phyloP scores from a whole-genome alignment of 2,113 vertebrate species.

The Glareola pratincola region DNA sequence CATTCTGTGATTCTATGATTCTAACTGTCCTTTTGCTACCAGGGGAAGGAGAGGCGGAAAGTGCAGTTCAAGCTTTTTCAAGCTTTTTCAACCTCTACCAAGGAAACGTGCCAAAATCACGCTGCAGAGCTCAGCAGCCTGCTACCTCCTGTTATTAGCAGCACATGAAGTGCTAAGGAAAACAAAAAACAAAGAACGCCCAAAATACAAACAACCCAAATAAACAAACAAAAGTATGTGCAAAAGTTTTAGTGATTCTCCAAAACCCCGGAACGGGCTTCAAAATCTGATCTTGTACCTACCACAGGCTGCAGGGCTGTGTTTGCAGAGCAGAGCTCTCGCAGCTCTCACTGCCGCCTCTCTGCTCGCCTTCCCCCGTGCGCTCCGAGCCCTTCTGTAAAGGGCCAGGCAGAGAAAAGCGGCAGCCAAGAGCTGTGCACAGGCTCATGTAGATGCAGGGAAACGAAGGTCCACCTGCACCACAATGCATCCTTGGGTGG shows the following conservation, averaged over 20 bases:
- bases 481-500: neutral
- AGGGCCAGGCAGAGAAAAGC: neutral
- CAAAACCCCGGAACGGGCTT: neutral
- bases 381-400: neutral
- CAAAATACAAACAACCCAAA: neutral
- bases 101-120: neutral
- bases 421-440: neutral
- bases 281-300: neutral
- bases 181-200: neutral
- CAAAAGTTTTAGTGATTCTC: neutral
- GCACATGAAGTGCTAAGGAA: neutral
- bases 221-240: neutral
- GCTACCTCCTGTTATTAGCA: neutral
- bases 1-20: too few relatives aligned
- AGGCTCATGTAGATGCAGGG: neutral
- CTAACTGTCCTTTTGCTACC: neutral
- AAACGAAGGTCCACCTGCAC: neutral
- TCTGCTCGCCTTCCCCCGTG: neutral
- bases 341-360: neutral
- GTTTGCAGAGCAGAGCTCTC: neutral
- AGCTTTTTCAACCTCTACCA: neutral
- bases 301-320: fast-evolving
- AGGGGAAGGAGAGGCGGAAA: neutral
- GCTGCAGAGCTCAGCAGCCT: neutral
- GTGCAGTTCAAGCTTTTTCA: neutral